Evolutionary conservation across 2,113 vertebrate genomes (phyloP), one percentile per base, ranked within the genome.

Genomic region (Gadus chalcogrammus): DNA sequence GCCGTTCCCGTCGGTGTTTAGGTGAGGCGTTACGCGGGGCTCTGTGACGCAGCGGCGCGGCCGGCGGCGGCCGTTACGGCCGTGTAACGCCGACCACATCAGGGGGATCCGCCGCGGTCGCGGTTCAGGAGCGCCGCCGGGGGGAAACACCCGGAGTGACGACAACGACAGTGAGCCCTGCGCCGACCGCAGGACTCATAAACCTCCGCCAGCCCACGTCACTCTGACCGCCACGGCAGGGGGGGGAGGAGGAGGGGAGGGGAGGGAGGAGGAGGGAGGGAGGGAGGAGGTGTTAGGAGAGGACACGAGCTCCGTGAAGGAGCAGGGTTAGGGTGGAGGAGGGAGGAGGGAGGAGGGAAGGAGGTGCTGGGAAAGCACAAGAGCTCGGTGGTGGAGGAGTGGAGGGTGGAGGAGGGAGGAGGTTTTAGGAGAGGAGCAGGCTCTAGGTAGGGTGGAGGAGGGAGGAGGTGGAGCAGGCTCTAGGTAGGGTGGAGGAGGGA

Each of bases 81-180:
- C 73, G 74, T 82, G 76, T 87, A 86, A 78, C 28, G 61, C 72
- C 72, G 69, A 69, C 88, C 88, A 88, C 85, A 87, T 89, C 81
- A 90, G 88, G 83, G 81, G 65, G 73, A 58, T 83, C 86, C 86
- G 83, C 87, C 85, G 87, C 85, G 77, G 68, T 74, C 27, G 81
- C 75, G 77, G 85, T 88, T 91, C 87, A 89, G 22, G 75, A 74
- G 79, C 78, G 77, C 85, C 85, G 86, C 84, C 88, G 42, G 85
- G 74, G 84, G 86, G 89, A 87, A 91, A 91, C 87, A 90, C 87
- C 89, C 83, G 76, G 84, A 87, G 89, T 84, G 87, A 87, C 85
- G 86, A 88, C 87, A 87, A 88, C 87, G 76, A 87, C 78, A 76
- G 87, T 88, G 78, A 81, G 80, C 78, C 80, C 64, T 70, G 77